Evolutionary conservation across 2,888 invertebrate genomes (phyloP), one percentile per base, ranked within the genome.

Genomic region (Callimorpha dominula): DNA sequence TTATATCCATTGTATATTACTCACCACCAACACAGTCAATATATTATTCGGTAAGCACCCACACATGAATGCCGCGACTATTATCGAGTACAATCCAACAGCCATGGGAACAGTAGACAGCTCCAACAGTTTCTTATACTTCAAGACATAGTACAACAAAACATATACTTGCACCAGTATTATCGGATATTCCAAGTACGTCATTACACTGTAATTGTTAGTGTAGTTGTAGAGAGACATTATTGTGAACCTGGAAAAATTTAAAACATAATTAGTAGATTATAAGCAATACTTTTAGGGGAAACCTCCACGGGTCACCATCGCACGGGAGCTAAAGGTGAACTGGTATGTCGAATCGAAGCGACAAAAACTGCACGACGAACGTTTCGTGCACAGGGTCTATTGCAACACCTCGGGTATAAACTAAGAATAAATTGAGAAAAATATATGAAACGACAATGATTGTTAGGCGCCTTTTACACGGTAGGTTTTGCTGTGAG

Each of bases 101-200:
- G 82, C 77, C 7, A 93, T 11, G 5, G 92, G 85, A 0, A 93
- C 90, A 0, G 88, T 73, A 0, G 89, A 82, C 49, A 92, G 84
- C 75, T 96, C 95, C 65, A 98, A 86, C 77, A 96, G 83, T 52
- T 96, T 93, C 85, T 97, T 96, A 88, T 97, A 98, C 86, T 97
- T 96, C 73, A 98, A 91, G 4, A 97, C 97, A 71, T 97, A 96
- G 87, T 96, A 97, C 80, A 98, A 96, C 77, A 98, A 92, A 12
- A 97, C 93, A 78, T 97, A 97, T 85, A 98, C 97, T 94, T 98
- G 98, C 3, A 97, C 69, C 73, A 98, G 91, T 80, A 98, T 97
- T 65, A 98, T 97, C 0, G 98, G 98, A 90, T 98, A 98, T 88
- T 98, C 98, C 96, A 98, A 91, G 86, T 98, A 98, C 0, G 98